Evolutionary conservation across 2,797 vertebrate genomes (phyloP), one percentile per base, ranked within the genome.

Genomic region (Zenarchopterus dispar): DNA sequence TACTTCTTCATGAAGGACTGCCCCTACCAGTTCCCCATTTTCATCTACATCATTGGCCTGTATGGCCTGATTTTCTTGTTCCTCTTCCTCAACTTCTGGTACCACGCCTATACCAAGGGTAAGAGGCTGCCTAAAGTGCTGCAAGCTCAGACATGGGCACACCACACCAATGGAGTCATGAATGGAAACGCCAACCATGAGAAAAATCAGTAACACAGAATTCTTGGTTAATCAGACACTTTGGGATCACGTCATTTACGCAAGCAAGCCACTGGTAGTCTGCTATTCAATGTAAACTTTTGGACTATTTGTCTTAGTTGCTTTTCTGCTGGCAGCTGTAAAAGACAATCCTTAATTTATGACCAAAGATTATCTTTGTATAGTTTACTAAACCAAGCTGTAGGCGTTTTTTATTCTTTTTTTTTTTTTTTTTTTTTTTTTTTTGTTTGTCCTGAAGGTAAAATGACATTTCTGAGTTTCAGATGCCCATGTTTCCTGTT

Each of bases 71-170:
- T 96, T 80, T 99, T 99, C 90, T 87, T 99, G 80, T 78, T 96
- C 45, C 93, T 99, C 58, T 99, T 99, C 82, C 92, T 98, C 62
- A 95, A 98, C 88, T 99, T 99, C 91, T 99, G 96, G 96, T 97
- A 98, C 89, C 92, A 96, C 0, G 97, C 97, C 77, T 99, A 99
- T 84, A 97, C 93, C n/a, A 96, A 96, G 81, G 97, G 97, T 75
- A 95, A 98, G 82, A 91, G 97, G 84, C 92, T 95, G 33, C 97
- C 97, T 3, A 98, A 96, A 87, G 88, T 82, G 36, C 55, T 94
- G 70, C 93, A 91, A 90, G 93, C 90, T 53, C 93, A 93, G 75
- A 83, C 73, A 8, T 92, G 91, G 86, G 65, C 73, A 0, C 89
- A 91, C 79, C 91, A 92, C 75, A 75, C 61, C 56, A 92, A 91